phyloP scores from a whole-genome alignment of 2,113 vertebrate species.

The Bagarius yarrelli region DNA sequence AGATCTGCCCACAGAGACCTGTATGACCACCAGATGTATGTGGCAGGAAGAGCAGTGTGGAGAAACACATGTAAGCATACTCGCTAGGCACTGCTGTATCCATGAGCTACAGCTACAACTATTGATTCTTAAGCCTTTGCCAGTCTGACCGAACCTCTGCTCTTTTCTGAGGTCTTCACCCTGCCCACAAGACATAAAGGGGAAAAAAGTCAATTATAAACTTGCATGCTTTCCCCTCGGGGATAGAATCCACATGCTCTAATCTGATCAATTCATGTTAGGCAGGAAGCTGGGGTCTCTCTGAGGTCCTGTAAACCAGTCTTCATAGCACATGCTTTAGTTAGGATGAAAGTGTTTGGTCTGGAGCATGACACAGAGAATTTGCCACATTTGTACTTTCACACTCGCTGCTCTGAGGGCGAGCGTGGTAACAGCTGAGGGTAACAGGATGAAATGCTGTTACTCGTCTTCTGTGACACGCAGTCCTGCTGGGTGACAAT shows the following conservation, averaged over 20 bases:
- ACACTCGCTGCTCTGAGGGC: conserved; percentile 43
- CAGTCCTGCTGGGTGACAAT: not conserved
- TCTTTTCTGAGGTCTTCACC: conserved; percentile 60
- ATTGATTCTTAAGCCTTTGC: conserved; percentile 70
- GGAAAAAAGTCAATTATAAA: conserved; percentile 71
- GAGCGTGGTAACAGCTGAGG: conserved; percentile 34
- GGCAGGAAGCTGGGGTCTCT: conserved; percentile 70
- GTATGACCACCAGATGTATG: conserved; percentile 27
- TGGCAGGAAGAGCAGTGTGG: conserved; percentile 56
- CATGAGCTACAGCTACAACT: conserved; percentile 62
- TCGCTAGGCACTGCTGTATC: conserved; percentile 36
- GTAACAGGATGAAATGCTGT: conserved; percentile 43
- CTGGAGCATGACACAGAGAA: conserved; percentile 53
- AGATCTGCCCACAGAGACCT: conserved; percentile 7
- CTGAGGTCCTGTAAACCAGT: conserved; percentile 73
- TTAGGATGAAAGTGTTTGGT: conserved; percentile 53
- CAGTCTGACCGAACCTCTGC: conserved; percentile 61
- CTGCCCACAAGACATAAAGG: conserved; percentile 67
- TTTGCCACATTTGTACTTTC: conserved; percentile 47
- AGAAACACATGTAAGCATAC: conserved; percentile 21
- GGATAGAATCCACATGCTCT: conserved; percentile 68
- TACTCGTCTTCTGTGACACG: conserved; percentile 20
- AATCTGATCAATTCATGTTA: conserved; percentile 78
- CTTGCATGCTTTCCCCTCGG: conserved; percentile 66
- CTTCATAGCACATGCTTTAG: conserved; percentile 63